These are phyloP conservation scores for Ariopsis seemanni DNA, from an alignment of 2,113 vertebrate genomes.

Conservation along the genomic window DNA sequence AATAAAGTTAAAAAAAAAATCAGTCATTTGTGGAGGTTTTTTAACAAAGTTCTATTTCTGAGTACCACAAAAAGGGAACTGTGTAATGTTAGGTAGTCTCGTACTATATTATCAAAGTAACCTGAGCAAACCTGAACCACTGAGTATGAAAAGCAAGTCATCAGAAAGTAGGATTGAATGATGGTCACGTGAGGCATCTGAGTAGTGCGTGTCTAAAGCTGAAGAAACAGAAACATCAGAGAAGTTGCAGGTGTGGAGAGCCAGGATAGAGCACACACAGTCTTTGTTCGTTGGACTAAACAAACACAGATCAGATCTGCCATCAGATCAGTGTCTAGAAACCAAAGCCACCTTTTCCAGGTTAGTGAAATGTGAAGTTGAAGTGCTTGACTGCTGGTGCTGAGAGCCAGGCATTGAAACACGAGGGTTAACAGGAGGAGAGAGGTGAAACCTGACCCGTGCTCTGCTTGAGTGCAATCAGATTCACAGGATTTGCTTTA, in stretches of 20 bases:
- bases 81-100: neutral
- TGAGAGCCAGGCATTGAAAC: slow-evolving; percentile 18
- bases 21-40: neutral
- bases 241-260: slow-evolving; percentile 49
- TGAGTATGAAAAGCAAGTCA: slow-evolving; percentile 1
- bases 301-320: slow-evolving; percentile 48
- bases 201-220: slow-evolving; percentile 11
- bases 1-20: neutral
- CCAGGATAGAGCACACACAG: slow-evolving; percentile 38
- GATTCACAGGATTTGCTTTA: slow-evolving; percentile 21
- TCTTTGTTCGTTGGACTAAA: slow-evolving; percentile 53
- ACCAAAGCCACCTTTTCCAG: slow-evolving; percentile 44
- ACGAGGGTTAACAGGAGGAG: slow-evolving; percentile 30
- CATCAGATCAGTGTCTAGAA: slow-evolving; percentile 40
- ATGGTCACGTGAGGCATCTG: neutral
- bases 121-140: neutral
- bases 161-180: slow-evolving; percentile 16
- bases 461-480: slow-evolving; percentile 7
- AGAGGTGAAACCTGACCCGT: slow-evolving; percentile 25
- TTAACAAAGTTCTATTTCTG: neutral
- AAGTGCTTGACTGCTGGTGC: slow-evolving; percentile 19
- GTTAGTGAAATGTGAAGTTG: slow-evolving; percentile 62
- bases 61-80: neutral
- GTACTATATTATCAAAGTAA: neutral
- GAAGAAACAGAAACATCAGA: slow-evolving; percentile 29